Conservation (phyloP, 2,113 vertebrate species). For the Tylochromis polylepis region DNA sequence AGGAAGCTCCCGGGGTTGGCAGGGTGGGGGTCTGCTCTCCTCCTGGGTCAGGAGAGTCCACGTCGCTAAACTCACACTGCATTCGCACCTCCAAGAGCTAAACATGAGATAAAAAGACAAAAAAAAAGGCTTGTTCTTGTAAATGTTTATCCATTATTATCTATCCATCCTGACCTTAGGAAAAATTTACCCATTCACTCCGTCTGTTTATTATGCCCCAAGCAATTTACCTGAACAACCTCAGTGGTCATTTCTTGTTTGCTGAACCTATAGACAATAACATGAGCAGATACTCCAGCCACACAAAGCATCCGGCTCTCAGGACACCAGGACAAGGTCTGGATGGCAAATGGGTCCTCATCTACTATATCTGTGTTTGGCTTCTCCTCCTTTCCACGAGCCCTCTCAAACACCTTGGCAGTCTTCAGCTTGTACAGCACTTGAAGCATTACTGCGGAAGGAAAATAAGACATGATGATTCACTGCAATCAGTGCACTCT, state of each 20-base stretch:
- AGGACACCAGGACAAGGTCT: conserved; percentile 94
- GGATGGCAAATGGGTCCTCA: conserved; percentile 96
- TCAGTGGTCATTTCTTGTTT: conserved; percentile 91
- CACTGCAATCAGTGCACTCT: not conserved
- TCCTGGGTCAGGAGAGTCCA: conserved; percentile 83
- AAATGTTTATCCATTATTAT: not conserved
- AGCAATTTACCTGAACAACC: conserved; percentile 79
- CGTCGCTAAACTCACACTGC: conserved; percentile 83
- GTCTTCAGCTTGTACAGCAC: conserved; percentile 98
- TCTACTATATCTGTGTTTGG: conserved; percentile 88
- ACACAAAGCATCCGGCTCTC: conserved; percentile 94
- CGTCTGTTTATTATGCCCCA: accelerated
- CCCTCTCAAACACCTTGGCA: conserved; percentile 95
- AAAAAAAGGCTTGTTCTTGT: not conserved
- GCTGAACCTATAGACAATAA: conserved; percentile 95
- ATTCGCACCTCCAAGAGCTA: conserved; percentile 94
- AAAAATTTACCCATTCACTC: not conserved
- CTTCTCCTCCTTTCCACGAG: conserved; percentile 88
- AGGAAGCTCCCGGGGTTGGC: conserved; percentile 77
- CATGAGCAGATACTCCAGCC: conserved; percentile 92
- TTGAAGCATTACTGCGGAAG: conserved; percentile 86
- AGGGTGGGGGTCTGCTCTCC: conserved; percentile 81
- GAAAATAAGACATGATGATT: not conserved
- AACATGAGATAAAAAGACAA: not conserved
- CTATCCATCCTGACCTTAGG: not conserved